Percentiles rank a stretch among this genome's conserved stretches.
These are phyloP conservation scores for Dusona sp. DNA, from an alignment of 2,888 invertebrate species.

Conservation along the genomic window DNA sequence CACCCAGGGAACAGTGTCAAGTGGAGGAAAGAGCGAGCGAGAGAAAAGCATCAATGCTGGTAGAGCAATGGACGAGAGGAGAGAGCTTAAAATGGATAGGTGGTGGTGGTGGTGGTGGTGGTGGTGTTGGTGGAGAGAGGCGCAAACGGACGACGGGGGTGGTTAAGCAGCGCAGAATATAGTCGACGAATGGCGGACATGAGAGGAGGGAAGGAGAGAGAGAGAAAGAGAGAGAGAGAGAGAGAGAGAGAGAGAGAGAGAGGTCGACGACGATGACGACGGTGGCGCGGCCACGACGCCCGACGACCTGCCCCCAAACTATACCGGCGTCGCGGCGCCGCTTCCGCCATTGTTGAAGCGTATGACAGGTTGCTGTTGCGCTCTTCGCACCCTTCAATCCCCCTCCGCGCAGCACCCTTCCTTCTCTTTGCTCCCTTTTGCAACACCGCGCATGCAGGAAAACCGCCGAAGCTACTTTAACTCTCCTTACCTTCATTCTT, in stretches of 20 bases:
- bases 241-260: constrained; percentile 31
- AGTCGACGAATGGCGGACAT: constrained; percentile 38
- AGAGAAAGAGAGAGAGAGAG: constrained; percentile 5
- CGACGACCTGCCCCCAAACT: constrained; percentile 65
- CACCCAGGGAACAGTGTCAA: constrained; percentile 71
- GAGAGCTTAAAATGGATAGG: constrained; percentile 55
- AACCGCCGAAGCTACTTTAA: constrained; percentile 20
- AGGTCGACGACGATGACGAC: constrained; percentile 70
- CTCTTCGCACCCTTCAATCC: constrained; percentile 57
- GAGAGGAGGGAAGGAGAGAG: constrained; percentile 20
- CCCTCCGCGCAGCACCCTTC: background rate
- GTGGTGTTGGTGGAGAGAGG: constrained; percentile 28
- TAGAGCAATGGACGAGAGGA: constrained; percentile 62
- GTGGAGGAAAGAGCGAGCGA: constrained; percentile 55
- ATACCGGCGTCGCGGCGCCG: constrained; percentile 73
- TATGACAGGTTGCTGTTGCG: constrained; percentile 78
- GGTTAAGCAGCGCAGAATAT: constrained; percentile 61
- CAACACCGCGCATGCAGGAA: constrained; percentile 42
- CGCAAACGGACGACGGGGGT: constrained; percentile 58
- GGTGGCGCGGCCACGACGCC: constrained; percentile 78
- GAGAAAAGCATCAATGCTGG: constrained; percentile 49
- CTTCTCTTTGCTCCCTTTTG: constrained; percentile 19
- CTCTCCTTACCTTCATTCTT: background rate
- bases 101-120: constrained; percentile 32
- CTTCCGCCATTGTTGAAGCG: constrained; percentile 75